Conservation (phyloP, 2,113 vertebrate species). For the Carlito syrichta region DNA sequence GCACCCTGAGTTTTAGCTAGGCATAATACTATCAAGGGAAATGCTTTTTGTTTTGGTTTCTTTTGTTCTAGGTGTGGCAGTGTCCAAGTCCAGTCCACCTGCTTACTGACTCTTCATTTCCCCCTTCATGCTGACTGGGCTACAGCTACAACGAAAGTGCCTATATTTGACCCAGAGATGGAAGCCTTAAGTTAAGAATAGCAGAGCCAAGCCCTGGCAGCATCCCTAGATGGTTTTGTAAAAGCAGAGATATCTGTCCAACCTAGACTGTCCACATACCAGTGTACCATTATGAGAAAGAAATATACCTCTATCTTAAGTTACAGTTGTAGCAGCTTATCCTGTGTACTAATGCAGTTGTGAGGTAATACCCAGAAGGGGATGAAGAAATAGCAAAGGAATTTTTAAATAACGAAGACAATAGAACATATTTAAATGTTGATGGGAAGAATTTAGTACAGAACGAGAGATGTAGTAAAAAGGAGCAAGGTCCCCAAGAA, state of each 20-base stretch:
- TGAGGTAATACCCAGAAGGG: background rate
- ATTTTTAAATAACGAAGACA: constrained; percentile 19
- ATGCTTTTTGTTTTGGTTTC: background rate
- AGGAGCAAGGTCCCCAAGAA: background rate
- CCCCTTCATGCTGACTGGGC: background rate
- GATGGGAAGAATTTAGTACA: background rate
- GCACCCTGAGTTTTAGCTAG: background rate
- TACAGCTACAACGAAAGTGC: background rate
- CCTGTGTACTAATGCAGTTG: background rate
- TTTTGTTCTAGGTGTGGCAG: background rate
- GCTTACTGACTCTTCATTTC: background rate
- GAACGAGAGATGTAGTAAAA: background rate
- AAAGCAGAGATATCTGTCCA: background rate
- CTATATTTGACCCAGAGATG: background rate
- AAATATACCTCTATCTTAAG: background rate
- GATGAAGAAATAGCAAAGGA: background rate
- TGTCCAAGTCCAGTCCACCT: background rate
- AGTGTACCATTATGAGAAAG: background rate
- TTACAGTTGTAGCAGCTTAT: background rate
- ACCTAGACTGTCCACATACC: background rate
- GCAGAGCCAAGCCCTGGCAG: background rate
- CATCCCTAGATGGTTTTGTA: background rate
- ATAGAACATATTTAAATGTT: background rate
- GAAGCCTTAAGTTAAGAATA: background rate
- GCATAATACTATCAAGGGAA: background rate